Base-by-base conservation (phyloP, 2,797 vertebrate species). In the Bradypus variegatus region DNA sequence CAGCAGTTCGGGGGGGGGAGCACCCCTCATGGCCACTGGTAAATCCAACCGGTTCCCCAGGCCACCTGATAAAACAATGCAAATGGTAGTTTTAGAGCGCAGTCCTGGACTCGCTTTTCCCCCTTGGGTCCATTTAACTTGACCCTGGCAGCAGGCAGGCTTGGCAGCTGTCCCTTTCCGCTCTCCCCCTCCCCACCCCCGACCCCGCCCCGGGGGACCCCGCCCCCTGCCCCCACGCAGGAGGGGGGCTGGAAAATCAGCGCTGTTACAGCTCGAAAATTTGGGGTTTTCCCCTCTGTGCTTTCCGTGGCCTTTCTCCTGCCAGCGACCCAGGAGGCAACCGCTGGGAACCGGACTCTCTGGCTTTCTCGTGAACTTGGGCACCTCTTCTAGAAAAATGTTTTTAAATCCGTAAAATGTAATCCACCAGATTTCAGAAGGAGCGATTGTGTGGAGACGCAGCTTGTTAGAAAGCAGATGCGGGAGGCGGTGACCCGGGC, bases 401-500 rank as follows among this genome's bases (percentile, higher is more conserved):
- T 21, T 58, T n/a, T 23, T 53, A 69, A 65, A 36, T 45, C 75
- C 53, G 38, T 23, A 27, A 23, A 55, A 29, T 15, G 8, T 3
- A 29, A 38, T 25, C 14, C 27, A n/a, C 3, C 53, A 29, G 60
- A 38, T 21, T 53, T 45, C 60, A 3, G 62, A 81, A n/a, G 27
- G 18, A 78, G 16, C 10, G 31, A 1, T 2, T 5, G 6, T 27
- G 19, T 70, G 31, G 23, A 70, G 41, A 27, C 29, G 27, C 65
- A 48, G 29, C n/a, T 25, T 14, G 5, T 6, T 29, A 2, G 6
- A 33, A 18, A n/a, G 8, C 50, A 38, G 55, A 19, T 8, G 45
- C 18, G 29, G 15, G 13, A 10, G 0, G 55, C 4, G 18, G 33
- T 4, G 27, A 75, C 2, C 38, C 5, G 15, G 11, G 11, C 50